Conservation (phyloP, 1,140 invertebrate genomes). For the Brachionus paranguensis region DNA sequence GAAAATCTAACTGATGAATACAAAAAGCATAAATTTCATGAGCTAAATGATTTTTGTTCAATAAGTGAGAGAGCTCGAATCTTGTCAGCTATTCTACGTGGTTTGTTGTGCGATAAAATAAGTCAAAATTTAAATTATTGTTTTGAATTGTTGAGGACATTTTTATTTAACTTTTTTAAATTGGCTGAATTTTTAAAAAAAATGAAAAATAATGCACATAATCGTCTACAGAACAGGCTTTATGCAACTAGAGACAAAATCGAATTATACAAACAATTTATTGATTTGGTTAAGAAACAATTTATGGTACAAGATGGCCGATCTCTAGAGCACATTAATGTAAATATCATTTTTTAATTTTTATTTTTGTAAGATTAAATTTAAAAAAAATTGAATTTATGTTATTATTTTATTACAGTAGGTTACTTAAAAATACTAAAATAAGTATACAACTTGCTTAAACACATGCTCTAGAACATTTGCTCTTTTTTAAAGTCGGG, state of each 20-base stretch:
- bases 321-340: slow-evolving; percentile 20
- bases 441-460: too few species aligned
- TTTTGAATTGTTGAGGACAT: neutral
- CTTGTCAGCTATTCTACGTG: neutral
- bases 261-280: slow-evolving; percentile 33
- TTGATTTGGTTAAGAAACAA: slow-evolving; percentile 37
- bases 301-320: slow-evolving; percentile 36
- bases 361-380: neutral
- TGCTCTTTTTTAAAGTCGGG: too few species aligned
- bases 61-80: neutral
- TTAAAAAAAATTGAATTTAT: neutral
- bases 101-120: neutral
- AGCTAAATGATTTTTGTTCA: neutral
- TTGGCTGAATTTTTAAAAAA: neutral
- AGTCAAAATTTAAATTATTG: neutral
- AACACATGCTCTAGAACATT: too few species aligned
- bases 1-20: neutral
- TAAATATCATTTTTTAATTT: neutral
- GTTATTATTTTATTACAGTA: too few species aligned
- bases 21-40: neutral
- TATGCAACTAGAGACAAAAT: slow-evolving; percentile 35
- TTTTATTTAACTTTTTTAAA: neutral
- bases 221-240: neutral
- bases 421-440: too few species aligned
- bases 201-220: neutral